Conservation (phyloP, 2,888 invertebrate species). For the Zaprionus obscuricornis region DNA sequence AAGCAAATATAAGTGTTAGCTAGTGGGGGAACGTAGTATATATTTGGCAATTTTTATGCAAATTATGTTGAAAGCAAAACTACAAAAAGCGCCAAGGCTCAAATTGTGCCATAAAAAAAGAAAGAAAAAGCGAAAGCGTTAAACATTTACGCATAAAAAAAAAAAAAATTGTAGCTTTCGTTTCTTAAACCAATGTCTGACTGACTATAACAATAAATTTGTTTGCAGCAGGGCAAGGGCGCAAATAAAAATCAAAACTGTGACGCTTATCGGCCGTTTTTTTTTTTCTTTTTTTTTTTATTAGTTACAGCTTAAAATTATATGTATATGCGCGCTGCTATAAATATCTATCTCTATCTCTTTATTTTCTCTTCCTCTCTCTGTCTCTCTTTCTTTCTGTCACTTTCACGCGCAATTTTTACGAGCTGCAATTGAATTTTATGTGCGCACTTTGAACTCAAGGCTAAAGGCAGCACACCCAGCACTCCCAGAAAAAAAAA, state of each 20-base stretch:
- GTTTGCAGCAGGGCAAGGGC: too few relatives aligned
- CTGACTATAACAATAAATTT: slow-evolving; percentile 61
- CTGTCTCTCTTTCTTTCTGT: too few relatives aligned
- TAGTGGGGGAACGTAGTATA: too few relatives aligned
- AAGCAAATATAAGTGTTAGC: slow-evolving; percentile 48
- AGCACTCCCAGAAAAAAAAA: too few relatives aligned
- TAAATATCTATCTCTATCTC: slow-evolving; percentile 16
- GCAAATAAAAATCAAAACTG: slow-evolving; percentile 71
- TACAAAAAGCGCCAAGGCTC: slow-evolving; percentile 46
- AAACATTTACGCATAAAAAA: slow-evolving; percentile 71
- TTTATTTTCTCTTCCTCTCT: too few relatives aligned
- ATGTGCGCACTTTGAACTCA: slow-evolving; percentile 39
- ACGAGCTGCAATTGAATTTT: slow-evolving; percentile 71
- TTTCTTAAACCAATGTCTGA: too few relatives aligned
- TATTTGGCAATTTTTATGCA: slow-evolving; percentile 48
- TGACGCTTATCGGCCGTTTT: slow-evolving; percentile 49
- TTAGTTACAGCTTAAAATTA: slow-evolving; percentile 73
- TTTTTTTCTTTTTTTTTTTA: too few relatives aligned
- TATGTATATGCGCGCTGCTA: slow-evolving; percentile 22
- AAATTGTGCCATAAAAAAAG: slow-evolving; percentile 63
- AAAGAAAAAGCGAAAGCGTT: slow-evolving; percentile 46
- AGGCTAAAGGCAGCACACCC: neutral
- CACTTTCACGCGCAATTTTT: slow-evolving; percentile 68
- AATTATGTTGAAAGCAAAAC: slow-evolving; percentile 36
- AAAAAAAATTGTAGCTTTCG: slow-evolving; percentile 51